Base-by-base conservation (phyloP, 2,888 invertebrate genomes). In the Teleogryllus oceanicus region DNA sequence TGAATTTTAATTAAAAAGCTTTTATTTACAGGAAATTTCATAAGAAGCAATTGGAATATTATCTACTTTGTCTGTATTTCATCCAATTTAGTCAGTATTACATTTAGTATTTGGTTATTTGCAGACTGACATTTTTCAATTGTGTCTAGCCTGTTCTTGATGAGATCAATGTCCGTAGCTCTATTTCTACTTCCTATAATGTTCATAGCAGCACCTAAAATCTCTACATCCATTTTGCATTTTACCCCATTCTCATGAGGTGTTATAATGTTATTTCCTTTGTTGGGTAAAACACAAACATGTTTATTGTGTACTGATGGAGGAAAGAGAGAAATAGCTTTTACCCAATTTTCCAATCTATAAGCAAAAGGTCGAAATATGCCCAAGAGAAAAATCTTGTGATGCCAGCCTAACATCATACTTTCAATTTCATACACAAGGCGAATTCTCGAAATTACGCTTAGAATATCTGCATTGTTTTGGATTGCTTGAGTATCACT, bases 341-440 rank as follows among this genome's bases (percentile, higher is more conserved):
- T 37, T 37, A 37, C 37, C 37, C 37, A 37, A 8, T 37, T 37
- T 37, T 37, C 37, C 8, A 37, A 37, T 37, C 37, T 37, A 37
- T 37, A 37, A 37, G 37, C 37, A 37, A 37, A 37, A 37, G 37
- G 37, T 37, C 37, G 37, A 13, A 21, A 49, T 50, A 77, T 13
- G 16, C 18, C 37, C 37, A 37, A 37, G 21, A 77, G 77, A 20
- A 77, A 12, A 77, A 13, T 37, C 18, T 77, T 77, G 37, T 37
- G 37, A 37, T 37, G 37, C 37, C 37, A 37, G 37, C 37, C 37
- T 37, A 37, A 37, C 37, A 37, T 37, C 37, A 37, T 37, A 37
- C 37, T 37, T 77, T 78, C 78, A 13, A 78, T 78, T 74, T 74
- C 49, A n/a, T 74, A 37, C 12, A 78, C 20, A 3, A 49, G 49